Conservation (phyloP, 1,140 invertebrate genomes). For the Listronotus bonariensis region DNA sequence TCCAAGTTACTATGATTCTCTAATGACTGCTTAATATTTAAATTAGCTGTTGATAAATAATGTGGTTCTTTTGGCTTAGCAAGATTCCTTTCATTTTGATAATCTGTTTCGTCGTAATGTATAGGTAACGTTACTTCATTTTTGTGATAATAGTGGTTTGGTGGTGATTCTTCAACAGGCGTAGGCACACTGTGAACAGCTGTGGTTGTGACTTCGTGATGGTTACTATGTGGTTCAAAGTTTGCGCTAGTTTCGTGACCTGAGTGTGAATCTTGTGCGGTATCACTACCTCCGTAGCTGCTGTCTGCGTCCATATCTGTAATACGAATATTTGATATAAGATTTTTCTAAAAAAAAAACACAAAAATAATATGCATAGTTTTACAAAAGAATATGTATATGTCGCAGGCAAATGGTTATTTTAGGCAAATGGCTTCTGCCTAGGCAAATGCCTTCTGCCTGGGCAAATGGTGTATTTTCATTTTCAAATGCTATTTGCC, state of each 20-base stretch:
- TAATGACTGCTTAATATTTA: conserved; percentile 51
- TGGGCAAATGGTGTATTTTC: too few species aligned
- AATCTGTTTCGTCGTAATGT: conserved; percentile 51
- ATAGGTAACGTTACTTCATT: conserved; percentile 54
- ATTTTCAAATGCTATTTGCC: too few species aligned
- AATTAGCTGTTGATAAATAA: conserved; percentile 53
- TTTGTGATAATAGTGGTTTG: conserved; percentile 52
- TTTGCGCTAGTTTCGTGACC: conserved; percentile 42
- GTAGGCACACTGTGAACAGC: conserved; percentile 25
- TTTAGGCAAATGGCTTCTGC: too few species aligned
- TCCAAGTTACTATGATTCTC: conserved; percentile 50
- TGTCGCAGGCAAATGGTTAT: too few species aligned
- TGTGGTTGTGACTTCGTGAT: conserved; percentile 27
- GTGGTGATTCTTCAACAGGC: conserved; percentile 7
- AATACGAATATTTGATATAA: too few species aligned
- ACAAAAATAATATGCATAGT: too few species aligned
- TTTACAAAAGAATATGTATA: too few species aligned
- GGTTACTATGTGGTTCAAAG: conserved; percentile 7
- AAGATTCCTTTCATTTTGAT: conserved; percentile 29
- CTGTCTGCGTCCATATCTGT: conserved; percentile 54
- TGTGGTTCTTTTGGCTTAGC: conserved; percentile 46
- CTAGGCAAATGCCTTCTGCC: too few species aligned
- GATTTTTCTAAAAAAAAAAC: too few species aligned
- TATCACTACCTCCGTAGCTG: conserved; percentile 55
- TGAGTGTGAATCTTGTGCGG: conserved; percentile 52